Evolutionary conservation across 2,888 invertebrate genomes (phyloP).

Genomic region (Chloroclysta siterata): DNA sequence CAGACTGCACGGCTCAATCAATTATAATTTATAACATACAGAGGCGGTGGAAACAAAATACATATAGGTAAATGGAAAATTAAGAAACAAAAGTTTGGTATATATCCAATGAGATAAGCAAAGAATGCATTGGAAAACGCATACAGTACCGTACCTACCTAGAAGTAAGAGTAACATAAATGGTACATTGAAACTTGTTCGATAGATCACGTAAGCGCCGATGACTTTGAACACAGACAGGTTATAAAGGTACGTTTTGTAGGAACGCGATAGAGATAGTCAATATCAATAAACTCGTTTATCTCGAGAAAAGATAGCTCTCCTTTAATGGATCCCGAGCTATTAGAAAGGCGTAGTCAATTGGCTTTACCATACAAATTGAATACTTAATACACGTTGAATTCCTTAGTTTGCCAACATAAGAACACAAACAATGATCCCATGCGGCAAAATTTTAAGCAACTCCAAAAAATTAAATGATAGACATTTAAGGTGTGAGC

Average conservation of each 20-base stretch:
- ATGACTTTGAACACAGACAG: conserved; percentile 67
- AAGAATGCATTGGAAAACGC: conserved; percentile 62
- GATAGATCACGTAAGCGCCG: conserved; percentile 56
- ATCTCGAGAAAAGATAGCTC: conserved; percentile 62
- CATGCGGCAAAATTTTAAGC: conserved; percentile 53
- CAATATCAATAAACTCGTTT: conserved; percentile 70
- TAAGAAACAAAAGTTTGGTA: background rate
- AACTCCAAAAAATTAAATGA: conserved; percentile 52
- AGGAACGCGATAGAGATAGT: conserved; percentile 55
- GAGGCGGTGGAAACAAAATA: conserved; percentile 37
- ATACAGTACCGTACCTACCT: conserved; percentile 48
- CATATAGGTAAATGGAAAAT: background rate
- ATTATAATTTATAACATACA: conserved; percentile 28
- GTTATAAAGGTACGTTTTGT: conserved; percentile 62
- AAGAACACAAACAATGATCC: conserved; percentile 38
- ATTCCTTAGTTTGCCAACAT: conserved; percentile 13
- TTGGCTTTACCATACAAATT: conserved; percentile 9
- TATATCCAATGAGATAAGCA: background rate
- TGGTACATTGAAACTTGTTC: conserved; percentile 66
- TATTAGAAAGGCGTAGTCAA: conserved; percentile 28
- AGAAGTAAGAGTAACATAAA: conserved; percentile 50
- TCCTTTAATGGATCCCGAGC: conserved; percentile 56
- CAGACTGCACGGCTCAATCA: conserved; percentile 12
- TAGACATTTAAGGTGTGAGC: conserved; percentile 50
- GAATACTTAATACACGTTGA: conserved; percentile 1